Percentiles rank a stretch among this genome's conserved stretches.
Evolutionary conservation across 2,113 vertebrate species (phyloP).

Genomic region (Pedionomus torquatus): DNA sequence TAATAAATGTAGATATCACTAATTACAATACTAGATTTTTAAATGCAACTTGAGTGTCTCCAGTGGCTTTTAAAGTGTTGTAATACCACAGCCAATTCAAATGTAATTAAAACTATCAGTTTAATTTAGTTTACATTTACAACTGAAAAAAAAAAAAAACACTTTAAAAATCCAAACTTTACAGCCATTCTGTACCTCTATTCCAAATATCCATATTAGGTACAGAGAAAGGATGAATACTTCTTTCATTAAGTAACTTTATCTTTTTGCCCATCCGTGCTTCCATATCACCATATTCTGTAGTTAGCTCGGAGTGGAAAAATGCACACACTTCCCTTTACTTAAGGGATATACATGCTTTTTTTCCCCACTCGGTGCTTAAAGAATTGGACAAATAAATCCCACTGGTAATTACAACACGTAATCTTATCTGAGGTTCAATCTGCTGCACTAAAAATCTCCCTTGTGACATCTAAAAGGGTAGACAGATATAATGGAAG

Average conservation of each 20-base stretch:
- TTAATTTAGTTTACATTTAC: conserved; percentile 77
- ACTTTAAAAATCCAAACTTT: not conserved
- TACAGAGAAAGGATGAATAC: not conserved
- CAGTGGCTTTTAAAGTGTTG: conserved; percentile 73
- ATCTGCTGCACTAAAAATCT: conserved; percentile 12
- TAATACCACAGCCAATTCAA: conserved; percentile 75
- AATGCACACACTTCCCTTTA: not conserved
- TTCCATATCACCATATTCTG: not conserved
- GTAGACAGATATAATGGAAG: not conserved
- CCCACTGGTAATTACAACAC: conserved; percentile 24
- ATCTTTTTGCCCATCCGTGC: not conserved
- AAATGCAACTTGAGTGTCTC: conserved; percentile 72
- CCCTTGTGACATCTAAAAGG: conserved; percentile 25
- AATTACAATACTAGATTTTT: conserved; percentile 77
- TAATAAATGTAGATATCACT: conserved; percentile 76
- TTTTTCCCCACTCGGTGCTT: not conserved
- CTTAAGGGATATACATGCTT: not conserved
- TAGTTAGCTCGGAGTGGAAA: not conserved
- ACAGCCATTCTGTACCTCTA: conserved; percentile 30
- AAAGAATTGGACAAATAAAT: conserved; percentile 15
- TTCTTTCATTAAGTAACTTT: not conserved
- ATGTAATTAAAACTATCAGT: conserved; percentile 81
- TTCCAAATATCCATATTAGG: not conserved
- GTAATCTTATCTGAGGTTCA: conserved; percentile 34
- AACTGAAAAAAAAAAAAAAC: conserved; percentile 42